Base-by-base conservation (phyloP, 2,888 invertebrate species). In the Octodonta nipae region DNA sequence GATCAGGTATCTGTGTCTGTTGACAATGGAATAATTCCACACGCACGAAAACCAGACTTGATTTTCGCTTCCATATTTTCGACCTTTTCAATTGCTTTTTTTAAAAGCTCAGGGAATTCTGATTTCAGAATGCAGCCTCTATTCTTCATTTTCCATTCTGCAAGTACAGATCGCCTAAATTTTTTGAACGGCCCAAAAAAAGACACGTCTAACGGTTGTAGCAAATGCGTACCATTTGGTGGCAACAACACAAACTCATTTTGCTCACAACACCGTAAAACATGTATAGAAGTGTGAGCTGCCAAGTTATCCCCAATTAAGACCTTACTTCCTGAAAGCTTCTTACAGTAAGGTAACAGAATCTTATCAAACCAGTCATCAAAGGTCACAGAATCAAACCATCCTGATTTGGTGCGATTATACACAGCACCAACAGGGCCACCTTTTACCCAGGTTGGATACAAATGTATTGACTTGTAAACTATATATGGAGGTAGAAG, bases 401-500 rank as follows among this genome's bases (percentile, higher is more conserved):
- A 36, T 13, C 38, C 34, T 3, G 31, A 32, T 27, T 38, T 38
- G 14, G 36, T 38, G 26, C 30, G 26, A 20, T 35, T 36, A 25
- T 33, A 33, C 12, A 30, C 26, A 4, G 36, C 17, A 13, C 29
- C 27, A 24, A 15, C 30, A 20, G 32, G 34, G 11, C 14, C 26
- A 32, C 34, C 30, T 32, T 42, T 33, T 24, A 35, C 28, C 37
- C 41, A 44, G 13, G 34, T 36, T 32, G 32, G 34, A 31, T 41
- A 44, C 13, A 41, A 29, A 28, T 38, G 36, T 22, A 32, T 29
- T 25, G 36, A 26, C 30, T 38, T 43, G 30, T 43, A 42, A 7
- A 43, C 36, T 6, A 40, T 26, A 33, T 41, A 43, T 29, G 43
- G 37, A 11, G 41, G 35, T 17, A 42, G 27, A 17, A 40, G 29